phyloP scores from a whole-genome alignment of 2,113 vertebrate genomes.

The Nyctibius bracteatus region DNA sequence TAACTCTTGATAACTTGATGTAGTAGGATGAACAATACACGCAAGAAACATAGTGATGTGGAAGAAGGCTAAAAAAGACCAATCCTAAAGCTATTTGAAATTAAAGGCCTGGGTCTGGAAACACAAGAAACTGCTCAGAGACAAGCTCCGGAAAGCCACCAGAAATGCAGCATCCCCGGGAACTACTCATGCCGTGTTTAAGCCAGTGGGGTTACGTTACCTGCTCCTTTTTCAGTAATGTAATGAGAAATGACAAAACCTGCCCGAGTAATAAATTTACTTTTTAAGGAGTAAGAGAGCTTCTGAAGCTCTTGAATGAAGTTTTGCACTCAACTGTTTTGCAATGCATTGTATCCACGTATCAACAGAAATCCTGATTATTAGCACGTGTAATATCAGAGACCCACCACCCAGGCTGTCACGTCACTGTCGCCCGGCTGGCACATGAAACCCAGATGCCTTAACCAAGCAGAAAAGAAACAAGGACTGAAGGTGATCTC shows the following conservation, averaged over 20 bases:
- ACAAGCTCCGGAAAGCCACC: background rate
- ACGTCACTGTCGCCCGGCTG: too few relatives aligned
- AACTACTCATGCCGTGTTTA: fast-evolving
- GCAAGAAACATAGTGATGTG: background rate
- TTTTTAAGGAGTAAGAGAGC: background rate
- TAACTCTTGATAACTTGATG: background rate
- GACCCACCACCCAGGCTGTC: background rate
- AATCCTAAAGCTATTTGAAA: background rate
- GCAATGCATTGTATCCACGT: fast-evolving
- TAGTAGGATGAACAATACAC: background rate
- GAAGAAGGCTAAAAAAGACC: background rate
- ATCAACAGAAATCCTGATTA: too few relatives aligned
- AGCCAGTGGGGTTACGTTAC: background rate
- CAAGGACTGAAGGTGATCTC: background rate
- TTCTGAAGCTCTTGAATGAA: background rate
- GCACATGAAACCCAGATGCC: background rate
- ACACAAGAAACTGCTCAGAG: background rate
- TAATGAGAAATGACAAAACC: background rate
- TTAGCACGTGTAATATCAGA: fast-evolving
- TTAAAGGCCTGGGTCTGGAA: background rate
- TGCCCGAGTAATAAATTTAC: too few relatives aligned
- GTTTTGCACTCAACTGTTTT: background rate
- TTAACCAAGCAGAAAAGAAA: background rate
- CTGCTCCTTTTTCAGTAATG: background rate
- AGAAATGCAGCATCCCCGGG: background rate